Evolutionary conservation across 2,888 invertebrate genomes (phyloP), one percentile per base, ranked within the genome.

Genomic region (Operophtera brumata): DNA sequence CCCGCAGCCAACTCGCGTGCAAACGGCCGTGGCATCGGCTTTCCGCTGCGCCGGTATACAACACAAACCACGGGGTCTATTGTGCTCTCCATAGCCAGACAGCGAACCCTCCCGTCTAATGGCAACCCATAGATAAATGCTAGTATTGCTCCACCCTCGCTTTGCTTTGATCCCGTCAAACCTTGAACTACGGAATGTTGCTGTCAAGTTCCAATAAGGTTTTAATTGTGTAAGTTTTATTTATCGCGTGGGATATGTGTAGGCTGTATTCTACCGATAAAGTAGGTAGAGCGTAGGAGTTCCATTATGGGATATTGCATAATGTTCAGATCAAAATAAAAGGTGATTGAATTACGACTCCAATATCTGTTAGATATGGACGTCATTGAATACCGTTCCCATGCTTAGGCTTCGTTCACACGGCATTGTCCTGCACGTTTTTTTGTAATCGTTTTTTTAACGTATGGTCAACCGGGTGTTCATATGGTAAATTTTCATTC

Each of bases 1-100:
- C 86, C 80, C 79, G 81, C 69, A 78, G 80, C 75, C 80, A 83
- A 90, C 89, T 90, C 89, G 82, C 52, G 47, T 48, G 52, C 80
- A 74, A 79, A 70, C 71, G 69, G 75, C n/a, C 70, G 75, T 74
- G 75, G 32, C 41, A 11, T 7, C 72, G 73, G 43, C 49, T 34
- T 55, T 55, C 44, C 74, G 71, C 61, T 69, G 68, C 64, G 71
- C 60, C 71, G 67, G 50, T 67, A 75, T 73, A 81, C 74, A 81
- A 55, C 67, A 82, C 51, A 64, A 73, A 65, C 73, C 74, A 84
- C 78, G 81, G 83, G 80, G 79, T 78, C 83, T 78, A 82, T 87
- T 86, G 84, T 86, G 62, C 72, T 65, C 75, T 69, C 70, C 64
- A 74, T 70, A 70, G 80, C 81, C 82, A 88, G 84, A 87, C 87